A percentile compares a stretch with the other conserved stretches of the same genome.
phyloP scores from a whole-genome alignment of 2,888 invertebrate genomes.

The Mesochorus sp. region DNA sequence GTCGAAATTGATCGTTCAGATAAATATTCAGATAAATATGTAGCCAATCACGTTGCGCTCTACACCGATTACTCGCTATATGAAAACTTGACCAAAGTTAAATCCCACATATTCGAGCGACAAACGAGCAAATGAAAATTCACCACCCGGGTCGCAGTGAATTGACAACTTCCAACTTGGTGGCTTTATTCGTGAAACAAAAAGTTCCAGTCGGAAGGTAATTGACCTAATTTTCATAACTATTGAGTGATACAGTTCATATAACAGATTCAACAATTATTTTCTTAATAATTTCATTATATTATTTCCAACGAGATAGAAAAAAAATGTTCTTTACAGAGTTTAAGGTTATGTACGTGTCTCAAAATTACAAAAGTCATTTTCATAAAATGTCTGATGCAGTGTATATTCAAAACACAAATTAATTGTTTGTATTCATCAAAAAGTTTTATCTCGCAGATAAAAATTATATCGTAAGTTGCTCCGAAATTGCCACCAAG shows the following conservation, averaged over 20 bases:
- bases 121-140: slow-evolving; percentile 35
- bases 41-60: too few relatives aligned
- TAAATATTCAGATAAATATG: too few relatives aligned
- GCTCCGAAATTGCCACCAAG: background rate
- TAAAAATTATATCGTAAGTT: background rate
- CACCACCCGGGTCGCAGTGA: slow-evolving; percentile 60
- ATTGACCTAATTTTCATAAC: background rate
- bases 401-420: too few relatives aligned
- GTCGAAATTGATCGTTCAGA: too few relatives aligned
- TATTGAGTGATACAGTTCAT: background rate
- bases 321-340: background rate
- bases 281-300: background rate
- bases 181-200: slow-evolving; percentile 24
- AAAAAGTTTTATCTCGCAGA: too few relatives aligned
- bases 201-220: slow-evolving; percentile 39
- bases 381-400: slow-evolving; percentile 9
- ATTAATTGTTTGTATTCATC: too few relatives aligned
- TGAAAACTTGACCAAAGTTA: slow-evolving; percentile 29
- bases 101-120: slow-evolving; percentile 4
- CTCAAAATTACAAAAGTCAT: slow-evolving; percentile 48
- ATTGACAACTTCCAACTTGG: slow-evolving; percentile 64
- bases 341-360: slow-evolving; percentile 57
- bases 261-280: background rate
- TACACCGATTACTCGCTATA: background rate
- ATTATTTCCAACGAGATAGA: background rate